Conservation (phyloP, 2,797 vertebrate species). For the Halcyon badia region DNA sequence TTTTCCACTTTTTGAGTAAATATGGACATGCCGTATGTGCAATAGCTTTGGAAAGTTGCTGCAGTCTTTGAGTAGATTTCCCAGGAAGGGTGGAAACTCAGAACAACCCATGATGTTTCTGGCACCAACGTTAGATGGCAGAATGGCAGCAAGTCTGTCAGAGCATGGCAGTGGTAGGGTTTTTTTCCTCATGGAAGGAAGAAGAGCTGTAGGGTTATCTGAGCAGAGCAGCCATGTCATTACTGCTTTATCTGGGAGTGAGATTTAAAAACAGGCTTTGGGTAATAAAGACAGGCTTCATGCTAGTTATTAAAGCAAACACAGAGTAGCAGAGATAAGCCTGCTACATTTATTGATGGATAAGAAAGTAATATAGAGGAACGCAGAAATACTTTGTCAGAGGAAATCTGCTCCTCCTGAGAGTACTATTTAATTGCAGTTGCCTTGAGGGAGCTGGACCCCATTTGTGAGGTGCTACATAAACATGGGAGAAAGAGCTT, state of each 20-base stretch:
- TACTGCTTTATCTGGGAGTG: slow-evolving; percentile 50
- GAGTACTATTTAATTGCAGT: not conserved
- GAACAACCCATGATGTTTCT: not conserved
- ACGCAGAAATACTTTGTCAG: not conserved
- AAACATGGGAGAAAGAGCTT: not conserved
- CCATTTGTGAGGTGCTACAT: not conserved
- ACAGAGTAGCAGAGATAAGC: slow-evolving; percentile 36
- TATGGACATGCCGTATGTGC: not conserved
- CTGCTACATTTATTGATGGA: slow-evolving; percentile 35
- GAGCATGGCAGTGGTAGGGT: not conserved
- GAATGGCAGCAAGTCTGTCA: not conserved
- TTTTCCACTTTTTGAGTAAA: not conserved
- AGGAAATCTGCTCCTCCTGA: not conserved
- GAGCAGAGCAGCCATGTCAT: slow-evolving; percentile 45
- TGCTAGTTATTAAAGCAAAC: slow-evolving; percentile 54
- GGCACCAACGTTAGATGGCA: not conserved
- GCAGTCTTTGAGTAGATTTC: not conserved
- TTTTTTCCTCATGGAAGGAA: not conserved
- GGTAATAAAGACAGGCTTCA: slow-evolving; percentile 36
- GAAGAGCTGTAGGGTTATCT: not conserved
- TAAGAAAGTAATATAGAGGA: not conserved
- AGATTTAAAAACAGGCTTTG: slow-evolving; percentile 54
- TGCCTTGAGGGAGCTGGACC: not conserved
- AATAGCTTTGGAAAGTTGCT: not conserved
- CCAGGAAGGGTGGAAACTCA: not conserved